Conservation (phyloP, 2,797 vertebrate species). For the Periophthalmus magnuspinnatus region DNA sequence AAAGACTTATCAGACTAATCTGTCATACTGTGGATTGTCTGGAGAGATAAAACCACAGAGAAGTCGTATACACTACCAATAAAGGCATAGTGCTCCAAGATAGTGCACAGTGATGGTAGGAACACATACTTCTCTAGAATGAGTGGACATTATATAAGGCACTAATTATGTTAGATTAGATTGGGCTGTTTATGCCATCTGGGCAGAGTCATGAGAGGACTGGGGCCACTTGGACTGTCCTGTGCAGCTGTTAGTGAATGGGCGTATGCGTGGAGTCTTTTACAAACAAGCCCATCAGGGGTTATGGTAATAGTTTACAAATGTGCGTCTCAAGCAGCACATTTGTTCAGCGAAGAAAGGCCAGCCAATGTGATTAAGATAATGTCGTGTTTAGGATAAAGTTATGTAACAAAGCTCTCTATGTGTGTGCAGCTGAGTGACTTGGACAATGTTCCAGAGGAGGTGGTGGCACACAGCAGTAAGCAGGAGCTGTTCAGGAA, state of each 20-base stretch:
- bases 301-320: constrained; percentile 65
- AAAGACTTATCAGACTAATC: constrained; percentile 26
- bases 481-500: constrained; percentile 82
- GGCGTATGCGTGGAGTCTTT: constrained; percentile 23
- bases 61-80: constrained; percentile 76
- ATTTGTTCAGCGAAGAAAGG: constrained; percentile 26
- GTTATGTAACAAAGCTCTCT: constrained; percentile 8
- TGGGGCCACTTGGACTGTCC: constrained; percentile 43
- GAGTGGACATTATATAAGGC: constrained; percentile 36
- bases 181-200: constrained; percentile 23
- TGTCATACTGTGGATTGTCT: constrained; percentile 54
- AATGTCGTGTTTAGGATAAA: constrained; percentile 4
- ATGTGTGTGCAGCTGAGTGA: constrained; percentile 82
- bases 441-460: constrained; percentile 90
- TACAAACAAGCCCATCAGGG: constrained; percentile 51
- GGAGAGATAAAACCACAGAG: constrained; percentile 63
- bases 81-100: constrained; percentile 71
- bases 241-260: constrained; percentile 56
- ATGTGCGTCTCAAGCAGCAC: constrained; percentile 45
- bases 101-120: constrained; percentile 45
- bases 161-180: constrained; percentile 32
- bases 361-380: constrained; percentile 5
- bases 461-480: constrained; percentile 79
- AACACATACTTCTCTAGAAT: constrained; percentile 18
- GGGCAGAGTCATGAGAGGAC: constrained; percentile 39